Conservation (phyloP, 2,113 vertebrate genomes). For the Nyctereutes procyonoides region DNA sequence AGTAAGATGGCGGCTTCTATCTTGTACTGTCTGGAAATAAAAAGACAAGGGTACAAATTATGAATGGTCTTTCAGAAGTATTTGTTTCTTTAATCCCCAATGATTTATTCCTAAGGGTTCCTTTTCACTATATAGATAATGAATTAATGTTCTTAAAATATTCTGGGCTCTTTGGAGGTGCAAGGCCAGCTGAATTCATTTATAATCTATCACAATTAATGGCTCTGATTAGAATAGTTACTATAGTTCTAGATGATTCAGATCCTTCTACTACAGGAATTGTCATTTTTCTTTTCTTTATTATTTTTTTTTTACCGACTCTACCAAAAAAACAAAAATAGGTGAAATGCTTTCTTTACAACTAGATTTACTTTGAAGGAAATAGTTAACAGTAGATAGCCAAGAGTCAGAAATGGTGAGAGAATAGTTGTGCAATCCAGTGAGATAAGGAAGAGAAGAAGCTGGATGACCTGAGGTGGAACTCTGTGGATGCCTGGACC, state of each 20-base stretch:
- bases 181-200: neutral
- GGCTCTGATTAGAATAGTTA: neutral
- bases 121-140: neutral
- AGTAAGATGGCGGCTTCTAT: neutral
- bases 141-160: neutral
- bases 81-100: neutral
- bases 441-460: neutral
- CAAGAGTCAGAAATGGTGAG: neutral
- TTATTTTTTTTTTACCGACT: neutral
- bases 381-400: neutral
- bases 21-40: neutral
- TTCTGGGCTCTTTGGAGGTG: neutral
- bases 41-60: neutral
- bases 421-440: neutral
- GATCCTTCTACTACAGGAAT: neutral
- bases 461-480: neutral
- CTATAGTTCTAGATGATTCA: neutral
- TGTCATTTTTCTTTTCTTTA: neutral
- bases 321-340: neutral
- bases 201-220: neutral
- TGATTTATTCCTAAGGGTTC: neutral
- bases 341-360: neutral
- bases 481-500: neutral
- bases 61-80: neutral
- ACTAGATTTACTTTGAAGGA: neutral